Evolutionary conservation across 1,140 invertebrate genomes (phyloP).

Genomic region (Lutraria rhynchaena): DNA sequence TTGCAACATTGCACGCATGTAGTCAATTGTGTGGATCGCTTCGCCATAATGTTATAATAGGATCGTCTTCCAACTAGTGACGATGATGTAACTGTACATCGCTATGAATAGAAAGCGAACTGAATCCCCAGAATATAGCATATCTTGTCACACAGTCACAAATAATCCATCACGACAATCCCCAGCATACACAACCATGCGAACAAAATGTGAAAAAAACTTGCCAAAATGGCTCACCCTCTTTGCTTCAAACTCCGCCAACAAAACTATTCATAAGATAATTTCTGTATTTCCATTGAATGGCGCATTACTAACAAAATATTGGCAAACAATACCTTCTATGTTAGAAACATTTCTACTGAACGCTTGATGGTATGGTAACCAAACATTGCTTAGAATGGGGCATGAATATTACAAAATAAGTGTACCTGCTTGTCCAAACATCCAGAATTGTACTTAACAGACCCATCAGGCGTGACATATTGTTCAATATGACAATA

Average conservation of each 20-base stretch:
- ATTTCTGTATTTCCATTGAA: no score
- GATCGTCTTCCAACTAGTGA: not conserved
- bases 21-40: not conserved
- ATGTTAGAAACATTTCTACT: not conserved
- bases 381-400: not conserved
- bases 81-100: not conserved
- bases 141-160: not conserved
- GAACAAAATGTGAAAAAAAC: not conserved
- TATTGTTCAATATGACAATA: constrained; percentile 11
- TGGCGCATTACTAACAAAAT: no score
- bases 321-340: no score
- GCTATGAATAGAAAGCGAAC: no score
- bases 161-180: not conserved
- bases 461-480: not conserved
- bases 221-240: no score
- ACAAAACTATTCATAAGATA: not conserved
- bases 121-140: no score
- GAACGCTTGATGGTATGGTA: not conserved
- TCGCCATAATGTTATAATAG: not conserved
- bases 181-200: not conserved
- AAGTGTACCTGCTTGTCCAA: not conserved
- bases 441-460: constrained; percentile 17
- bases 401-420: not conserved
- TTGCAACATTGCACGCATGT: constrained; percentile 20
- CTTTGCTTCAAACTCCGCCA: not conserved